These are phyloP conservation scores for Pleuronectes platessa DNA, from an alignment of 2,113 vertebrate genomes.

Conservation along the genomic window DNA sequence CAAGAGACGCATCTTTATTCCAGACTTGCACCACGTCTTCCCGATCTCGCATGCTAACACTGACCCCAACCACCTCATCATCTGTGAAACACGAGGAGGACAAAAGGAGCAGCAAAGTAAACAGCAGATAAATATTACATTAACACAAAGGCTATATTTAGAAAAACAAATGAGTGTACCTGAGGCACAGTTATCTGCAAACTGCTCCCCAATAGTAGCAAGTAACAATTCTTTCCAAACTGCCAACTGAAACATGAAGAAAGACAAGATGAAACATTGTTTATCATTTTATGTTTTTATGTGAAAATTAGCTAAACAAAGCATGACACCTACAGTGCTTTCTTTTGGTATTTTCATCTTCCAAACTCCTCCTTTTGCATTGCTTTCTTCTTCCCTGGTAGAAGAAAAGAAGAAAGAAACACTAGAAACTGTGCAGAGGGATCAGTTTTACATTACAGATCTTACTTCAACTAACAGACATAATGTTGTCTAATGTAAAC, in stretches of 20 bases:
- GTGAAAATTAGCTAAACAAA: no score
- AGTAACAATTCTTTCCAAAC: conserved; percentile 97
- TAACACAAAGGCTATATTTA: not conserved
- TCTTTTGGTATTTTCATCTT: conserved; percentile 98
- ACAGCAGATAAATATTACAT: not conserved
- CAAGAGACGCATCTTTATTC: conserved; percentile 91
- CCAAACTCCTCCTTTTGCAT: conserved; percentile 94
- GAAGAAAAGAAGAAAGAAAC: not conserved
- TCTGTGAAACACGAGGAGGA: conserved; percentile 74
- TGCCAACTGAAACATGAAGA: conserved; percentile 79
- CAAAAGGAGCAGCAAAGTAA: not conserved
- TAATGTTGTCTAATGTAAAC: no score
- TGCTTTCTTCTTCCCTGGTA: conserved; percentile 95
- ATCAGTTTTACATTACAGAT: not conserved
- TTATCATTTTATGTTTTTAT: not conserved
- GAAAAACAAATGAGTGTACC: conserved; percentile 79
- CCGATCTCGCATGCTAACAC: conserved; percentile 91
- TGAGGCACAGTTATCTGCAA: conserved; percentile 89
- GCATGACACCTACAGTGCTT: conserved; percentile 84
- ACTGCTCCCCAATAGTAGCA: conserved; percentile 95
- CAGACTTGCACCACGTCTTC: conserved; percentile 96
- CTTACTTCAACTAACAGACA: no score
- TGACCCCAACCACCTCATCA: conserved; percentile 95
- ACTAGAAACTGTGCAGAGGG: no score
- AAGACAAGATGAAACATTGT: not conserved